Evolutionary conservation across 2,797 vertebrate genomes (phyloP).

Genomic region (Pipistrellus pipistrellus): DNA sequence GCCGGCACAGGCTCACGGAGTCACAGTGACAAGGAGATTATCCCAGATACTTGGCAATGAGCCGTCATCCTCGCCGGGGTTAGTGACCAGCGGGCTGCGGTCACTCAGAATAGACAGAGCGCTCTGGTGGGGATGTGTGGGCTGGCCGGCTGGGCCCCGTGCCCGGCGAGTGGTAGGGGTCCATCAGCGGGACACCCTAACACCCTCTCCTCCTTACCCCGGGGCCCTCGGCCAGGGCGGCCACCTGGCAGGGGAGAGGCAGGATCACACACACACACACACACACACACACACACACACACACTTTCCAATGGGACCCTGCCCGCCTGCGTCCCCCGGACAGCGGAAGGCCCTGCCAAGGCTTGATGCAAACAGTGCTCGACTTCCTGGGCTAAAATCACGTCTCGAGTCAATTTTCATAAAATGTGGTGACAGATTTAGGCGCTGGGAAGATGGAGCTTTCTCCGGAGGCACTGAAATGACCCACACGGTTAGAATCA

Average conservation of each 20-base stretch:
- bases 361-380: conserved; percentile 54
- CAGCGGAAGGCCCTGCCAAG: neutral
- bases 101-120: neutral
- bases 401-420: conserved; percentile 79
- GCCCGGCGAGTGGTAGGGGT: neutral
- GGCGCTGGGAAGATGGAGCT: conserved; percentile 74
- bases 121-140: fast-evolving
- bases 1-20: neutral
- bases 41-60: neutral
- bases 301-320: neutral
- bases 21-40: neutral
- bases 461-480: conserved; percentile 76
- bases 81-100: neutral
- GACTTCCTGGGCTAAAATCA: conserved; percentile 77
- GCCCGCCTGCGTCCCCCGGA: neutral
- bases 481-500: conserved; percentile 73
- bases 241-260: neutral
- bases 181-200: neutral
- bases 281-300: neutral
- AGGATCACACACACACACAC: neutral
- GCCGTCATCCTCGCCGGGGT: neutral
- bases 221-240: neutral
- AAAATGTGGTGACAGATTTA: conserved; percentile 80
- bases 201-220: neutral
- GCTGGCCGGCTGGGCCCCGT: neutral